Conservation (phyloP, 2,888 invertebrate species). For the Panzeria rudis region DNA sequence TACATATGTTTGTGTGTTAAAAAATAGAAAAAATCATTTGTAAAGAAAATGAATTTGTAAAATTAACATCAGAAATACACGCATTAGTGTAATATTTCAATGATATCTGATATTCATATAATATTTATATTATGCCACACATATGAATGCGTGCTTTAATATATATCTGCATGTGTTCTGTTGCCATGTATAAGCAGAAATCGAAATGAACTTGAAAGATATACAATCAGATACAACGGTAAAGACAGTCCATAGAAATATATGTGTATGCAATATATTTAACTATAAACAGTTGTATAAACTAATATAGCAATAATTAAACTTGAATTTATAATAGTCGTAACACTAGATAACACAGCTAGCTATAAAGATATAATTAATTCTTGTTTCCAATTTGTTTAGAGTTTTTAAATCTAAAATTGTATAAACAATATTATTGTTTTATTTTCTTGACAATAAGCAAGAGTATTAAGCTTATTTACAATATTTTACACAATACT, state of each 20-base stretch:
- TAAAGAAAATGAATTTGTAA: conserved; percentile 58
- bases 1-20: neutral
- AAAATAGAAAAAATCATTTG: conserved; percentile 21
- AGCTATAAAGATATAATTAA: neutral
- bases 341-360: neutral
- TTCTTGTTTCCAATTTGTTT: no score
- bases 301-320: neutral
- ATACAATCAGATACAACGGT: conserved; percentile 36
- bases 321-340: neutral
- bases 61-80: conserved; percentile 68
- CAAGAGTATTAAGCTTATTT: no score
- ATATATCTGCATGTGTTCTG: neutral
- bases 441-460: no score
- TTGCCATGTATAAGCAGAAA: conserved; percentile 1
- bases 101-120: conserved; percentile 46
- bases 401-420: no score
- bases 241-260: conserved; percentile 5
- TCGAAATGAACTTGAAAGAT: conserved; percentile 53
- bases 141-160: neutral
- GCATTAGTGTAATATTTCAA: conserved; percentile 62
- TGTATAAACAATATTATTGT: no score
- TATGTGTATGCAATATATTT: neutral
- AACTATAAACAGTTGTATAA: neutral
- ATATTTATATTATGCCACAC: no score
- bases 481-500: no score